A percentile compares a stretch with the other conserved stretches of the same genome.
These are phyloP conservation scores for Ylistrum balloti DNA, from an alignment of 1,140 invertebrate species.

Conservation along the genomic window DNA sequence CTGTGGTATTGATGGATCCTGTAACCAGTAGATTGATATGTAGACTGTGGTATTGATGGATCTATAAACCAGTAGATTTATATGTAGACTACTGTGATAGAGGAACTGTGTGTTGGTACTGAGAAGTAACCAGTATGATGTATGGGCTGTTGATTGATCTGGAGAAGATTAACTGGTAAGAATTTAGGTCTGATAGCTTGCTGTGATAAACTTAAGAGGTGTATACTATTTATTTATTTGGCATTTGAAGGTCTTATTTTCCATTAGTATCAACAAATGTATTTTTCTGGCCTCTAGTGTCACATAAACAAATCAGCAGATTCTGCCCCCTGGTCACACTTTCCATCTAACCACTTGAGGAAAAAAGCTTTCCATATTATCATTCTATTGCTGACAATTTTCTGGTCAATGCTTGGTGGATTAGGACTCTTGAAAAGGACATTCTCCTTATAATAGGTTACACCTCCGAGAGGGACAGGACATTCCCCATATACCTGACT, in stretches of 20 bases:
- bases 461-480: not conserved
- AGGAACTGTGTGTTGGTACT: too few species aligned
- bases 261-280: slow-evolving; percentile 17
- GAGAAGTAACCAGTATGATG: too few species aligned
- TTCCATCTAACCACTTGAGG: not conserved
- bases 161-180: not conserved
- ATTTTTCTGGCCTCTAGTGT: not conserved
- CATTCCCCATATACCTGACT: too few species aligned
- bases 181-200: not conserved
- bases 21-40: too few species aligned
- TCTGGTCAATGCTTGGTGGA: not conserved
- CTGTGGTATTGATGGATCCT: too few species aligned
- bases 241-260: slow-evolving; percentile 10
- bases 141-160: not conserved
- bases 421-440: not conserved
- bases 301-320: slow-evolving; percentile 16
- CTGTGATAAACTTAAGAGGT: not conserved
- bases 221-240: not conserved
- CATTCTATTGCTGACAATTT: not conserved
- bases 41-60: too few species aligned
- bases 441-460: not conserved
- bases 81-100: too few species aligned
- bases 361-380: slow-evolving; percentile 1
- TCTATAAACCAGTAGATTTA: too few species aligned
- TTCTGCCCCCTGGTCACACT: not conserved